A percentile compares a stretch with the other conserved stretches of the same genome.
These are phyloP conservation scores for Acleris sparsana DNA, from an alignment of 2,888 invertebrate genomes.

Conservation along the genomic window DNA sequence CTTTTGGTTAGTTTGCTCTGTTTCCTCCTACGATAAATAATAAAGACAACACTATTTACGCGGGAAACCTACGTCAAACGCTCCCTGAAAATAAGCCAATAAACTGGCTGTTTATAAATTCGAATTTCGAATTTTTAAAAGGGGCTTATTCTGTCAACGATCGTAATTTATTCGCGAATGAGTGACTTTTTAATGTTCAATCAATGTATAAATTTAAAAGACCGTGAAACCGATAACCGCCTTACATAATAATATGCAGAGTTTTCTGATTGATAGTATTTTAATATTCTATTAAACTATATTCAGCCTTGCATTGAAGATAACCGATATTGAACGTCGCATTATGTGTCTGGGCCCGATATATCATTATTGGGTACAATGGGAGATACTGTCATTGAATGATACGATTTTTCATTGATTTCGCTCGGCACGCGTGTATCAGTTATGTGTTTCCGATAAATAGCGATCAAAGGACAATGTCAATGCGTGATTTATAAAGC, in stretches of 20 bases:
- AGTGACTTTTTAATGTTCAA: slow-evolving; percentile 34
- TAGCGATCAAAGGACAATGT: slow-evolving; percentile 69
- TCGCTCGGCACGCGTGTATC: slow-evolving; percentile 67
- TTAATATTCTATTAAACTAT: slow-evolving; percentile 73
- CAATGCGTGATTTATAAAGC: slow-evolving; percentile 76
- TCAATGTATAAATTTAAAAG: slow-evolving; percentile 43
- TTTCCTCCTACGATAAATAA: slow-evolving; percentile 80
- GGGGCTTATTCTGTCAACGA: slow-evolving; percentile 32
- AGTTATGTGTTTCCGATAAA: slow-evolving; percentile 74
- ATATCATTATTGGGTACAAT: slow-evolving; percentile 66
- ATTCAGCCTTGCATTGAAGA: slow-evolving; percentile 54
- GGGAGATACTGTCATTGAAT: slow-evolving; percentile 67
- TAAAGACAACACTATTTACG: slow-evolving; percentile 51
- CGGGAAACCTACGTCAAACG: slow-evolving; percentile 16
- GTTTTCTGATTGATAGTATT: slow-evolving; percentile 63
- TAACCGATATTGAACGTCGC: slow-evolving; percentile 41
- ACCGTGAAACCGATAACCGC: slow-evolving; percentile 61
- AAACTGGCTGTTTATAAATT: background rate
- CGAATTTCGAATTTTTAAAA: slow-evolving; percentile 26
- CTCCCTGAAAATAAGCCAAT: slow-evolving; percentile 8
- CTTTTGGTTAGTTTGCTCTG: slow-evolving; percentile 82
- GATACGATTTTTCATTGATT: slow-evolving; percentile 69
- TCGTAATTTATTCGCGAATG: slow-evolving; percentile 30
- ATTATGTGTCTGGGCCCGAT: slow-evolving; percentile 55
- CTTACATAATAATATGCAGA: slow-evolving; percentile 60